Percentiles rank a stretch among this genome's conserved stretches.
phyloP scores from a whole-genome alignment of 1,140 invertebrate genomes.

The Hesperophylax magnus region DNA sequence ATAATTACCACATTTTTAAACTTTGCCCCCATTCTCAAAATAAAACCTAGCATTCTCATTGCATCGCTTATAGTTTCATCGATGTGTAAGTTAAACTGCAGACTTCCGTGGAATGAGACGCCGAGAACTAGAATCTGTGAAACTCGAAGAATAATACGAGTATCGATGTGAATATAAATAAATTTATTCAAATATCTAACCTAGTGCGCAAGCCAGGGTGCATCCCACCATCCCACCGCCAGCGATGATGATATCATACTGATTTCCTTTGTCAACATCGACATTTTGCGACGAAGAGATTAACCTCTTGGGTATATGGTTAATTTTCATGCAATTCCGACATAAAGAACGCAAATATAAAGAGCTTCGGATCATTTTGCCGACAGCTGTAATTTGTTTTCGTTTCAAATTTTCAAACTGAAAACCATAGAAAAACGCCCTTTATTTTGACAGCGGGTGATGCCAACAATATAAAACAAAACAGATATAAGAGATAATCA shows the following conservation, averaged over 20 bases:
- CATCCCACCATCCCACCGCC: constrained; percentile 95
- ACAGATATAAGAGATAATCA: no score
- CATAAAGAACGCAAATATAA: neutral
- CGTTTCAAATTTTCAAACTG: neutral
- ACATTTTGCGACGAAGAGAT: neutral
- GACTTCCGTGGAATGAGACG: no score
- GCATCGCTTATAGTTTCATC: no score
- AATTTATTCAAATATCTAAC: constrained; percentile 68
- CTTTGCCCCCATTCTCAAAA: no score
- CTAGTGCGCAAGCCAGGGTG: constrained; percentile 89
- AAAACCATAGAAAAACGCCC: neutral
- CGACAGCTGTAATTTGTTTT: constrained; percentile 7
- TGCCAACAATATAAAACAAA: neutral
- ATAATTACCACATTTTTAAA: no score
- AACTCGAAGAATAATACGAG: no score
- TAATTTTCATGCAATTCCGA: constrained; percentile 4
- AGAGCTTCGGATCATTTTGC: neutral
- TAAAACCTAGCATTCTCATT: no score
- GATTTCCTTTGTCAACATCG: constrained; percentile 44
- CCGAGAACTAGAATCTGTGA: no score
- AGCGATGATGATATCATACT: constrained; percentile 90
- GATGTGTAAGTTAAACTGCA: no score
- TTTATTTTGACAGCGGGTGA: neutral
- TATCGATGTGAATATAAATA: no score
- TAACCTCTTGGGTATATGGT: neutral